A percentile compares a stretch with the other conserved stretches of the same genome.
Evolutionary conservation across 1,140 invertebrate genomes (phyloP).

Genomic region (Neodiprion lecontei): DNA sequence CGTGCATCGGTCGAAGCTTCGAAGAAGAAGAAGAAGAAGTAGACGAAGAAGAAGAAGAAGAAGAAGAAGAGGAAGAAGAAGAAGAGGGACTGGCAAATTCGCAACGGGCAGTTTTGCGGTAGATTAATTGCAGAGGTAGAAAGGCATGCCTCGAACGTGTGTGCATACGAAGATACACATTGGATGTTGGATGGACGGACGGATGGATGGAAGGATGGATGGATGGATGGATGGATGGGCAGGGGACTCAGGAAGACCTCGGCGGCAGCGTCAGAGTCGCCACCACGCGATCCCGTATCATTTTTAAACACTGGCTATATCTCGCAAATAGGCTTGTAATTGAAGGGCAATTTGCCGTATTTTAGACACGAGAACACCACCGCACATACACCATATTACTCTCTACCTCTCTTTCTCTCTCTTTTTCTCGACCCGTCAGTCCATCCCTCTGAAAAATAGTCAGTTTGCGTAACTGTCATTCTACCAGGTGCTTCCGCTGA

Average conservation of each 20-base stretch:
- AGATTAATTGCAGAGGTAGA: constrained; percentile 4
- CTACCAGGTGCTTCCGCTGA: too few species aligned
- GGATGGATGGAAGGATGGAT: too few species aligned
- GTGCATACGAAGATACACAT: background rate
- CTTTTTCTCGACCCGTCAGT: too few species aligned
- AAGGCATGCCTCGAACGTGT: background rate
- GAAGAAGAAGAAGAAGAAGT: background rate
- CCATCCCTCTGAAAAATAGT: too few species aligned
- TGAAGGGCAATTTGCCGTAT: constrained; percentile 4
- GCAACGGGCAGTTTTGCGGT: constrained; percentile 1
- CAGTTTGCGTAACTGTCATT: too few species aligned
- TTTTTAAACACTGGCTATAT: constrained; percentile 4
- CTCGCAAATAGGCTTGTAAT: constrained; percentile 1
- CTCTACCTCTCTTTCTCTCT: too few species aligned
- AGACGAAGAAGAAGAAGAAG: background rate
- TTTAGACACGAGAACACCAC: background rate
- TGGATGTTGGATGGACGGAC: background rate
- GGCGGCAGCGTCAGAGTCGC: background rate
- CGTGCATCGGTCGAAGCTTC: too few species aligned
- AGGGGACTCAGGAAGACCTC: background rate
- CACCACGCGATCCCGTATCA: constrained; percentile 6
- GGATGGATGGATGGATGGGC: background rate
- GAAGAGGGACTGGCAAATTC: background rate
- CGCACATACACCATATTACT: too few species aligned
- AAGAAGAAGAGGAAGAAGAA: background rate